Conservation (phyloP, 92 coral and sea anemone species). For the Pocillopora grandis region DNA sequence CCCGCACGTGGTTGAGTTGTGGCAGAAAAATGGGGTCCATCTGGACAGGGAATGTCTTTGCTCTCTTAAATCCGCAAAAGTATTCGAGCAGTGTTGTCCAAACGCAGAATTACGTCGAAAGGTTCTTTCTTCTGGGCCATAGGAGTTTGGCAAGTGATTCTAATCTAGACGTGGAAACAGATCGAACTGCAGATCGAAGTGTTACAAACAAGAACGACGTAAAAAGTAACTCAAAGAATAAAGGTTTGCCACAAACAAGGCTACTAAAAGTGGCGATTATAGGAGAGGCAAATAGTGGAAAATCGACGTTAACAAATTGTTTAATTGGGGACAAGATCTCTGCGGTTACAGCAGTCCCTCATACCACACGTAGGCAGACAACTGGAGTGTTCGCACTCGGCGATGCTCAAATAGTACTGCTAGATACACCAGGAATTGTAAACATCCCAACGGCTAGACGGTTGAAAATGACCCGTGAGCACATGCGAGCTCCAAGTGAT, state of each 20-base stretch:
- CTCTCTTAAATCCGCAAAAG: neutral
- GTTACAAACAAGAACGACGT: neutral
- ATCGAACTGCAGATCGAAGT: too few relatives aligned
- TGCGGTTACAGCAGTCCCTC: conserved; percentile 93
- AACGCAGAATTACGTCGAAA: neutral
- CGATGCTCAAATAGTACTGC: conserved; percentile 71
- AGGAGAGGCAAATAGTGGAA: conserved; percentile 97
- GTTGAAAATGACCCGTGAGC: conserved; percentile 92
- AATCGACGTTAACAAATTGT: conserved; percentile 90
- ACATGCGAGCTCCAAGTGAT: conserved; percentile 83
- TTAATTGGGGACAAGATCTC: conserved; percentile 87
- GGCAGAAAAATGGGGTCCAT: neutral
- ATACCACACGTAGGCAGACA: conserved; percentile 89
- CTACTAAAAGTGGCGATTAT: conserved; percentile 85
- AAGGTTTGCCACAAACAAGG: conserved; percentile 37
- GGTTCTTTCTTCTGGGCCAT: neutral
- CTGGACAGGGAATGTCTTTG: neutral
- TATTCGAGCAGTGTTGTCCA: neutral
- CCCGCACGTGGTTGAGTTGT: neutral
- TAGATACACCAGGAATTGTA: conserved; percentile 96
- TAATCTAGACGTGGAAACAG: neutral
- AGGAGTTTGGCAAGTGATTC: conserved; percentile 1
- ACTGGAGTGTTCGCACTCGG: conserved; percentile 71
- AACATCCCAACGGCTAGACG: conserved; percentile 77
- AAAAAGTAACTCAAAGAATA: conserved; percentile 3